Percentiles rank a stretch among this genome's conserved stretches.
Evolutionary conservation across 2,113 vertebrate genomes (phyloP).

Genomic region (Siniperca chuatsi): DNA sequence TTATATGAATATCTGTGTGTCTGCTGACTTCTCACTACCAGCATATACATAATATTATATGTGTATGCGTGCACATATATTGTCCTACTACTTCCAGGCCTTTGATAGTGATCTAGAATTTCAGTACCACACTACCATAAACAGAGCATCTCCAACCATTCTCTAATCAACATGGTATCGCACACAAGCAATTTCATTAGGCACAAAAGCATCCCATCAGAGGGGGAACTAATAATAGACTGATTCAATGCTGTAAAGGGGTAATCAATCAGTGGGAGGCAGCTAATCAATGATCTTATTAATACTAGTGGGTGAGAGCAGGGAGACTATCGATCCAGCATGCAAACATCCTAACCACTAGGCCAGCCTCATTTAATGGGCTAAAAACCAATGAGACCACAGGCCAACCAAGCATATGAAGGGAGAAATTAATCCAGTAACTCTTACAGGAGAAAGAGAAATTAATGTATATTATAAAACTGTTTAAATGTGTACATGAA

Average conservation of each 20-base stretch:
- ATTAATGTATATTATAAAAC: neutral
- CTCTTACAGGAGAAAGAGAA: neutral
- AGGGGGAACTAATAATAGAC: conserved; percentile 75
- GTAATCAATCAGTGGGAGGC: conserved; percentile 80
- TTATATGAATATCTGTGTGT: conserved; percentile 32
- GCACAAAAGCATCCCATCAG: conserved; percentile 56
- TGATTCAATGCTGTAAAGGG: conserved; percentile 65
- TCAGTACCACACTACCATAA: conserved; percentile 1
- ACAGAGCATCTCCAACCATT: neutral
- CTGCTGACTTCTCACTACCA: conserved; percentile 8
- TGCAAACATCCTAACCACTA: conserved; percentile 69
- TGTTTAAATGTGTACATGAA: neutral
- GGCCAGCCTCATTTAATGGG: conserved; percentile 34
- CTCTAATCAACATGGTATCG: conserved; percentile 30
- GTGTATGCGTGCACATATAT: neutral
- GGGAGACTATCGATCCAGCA: conserved; percentile 77
- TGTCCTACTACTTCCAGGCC: neutral
- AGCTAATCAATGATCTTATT: conserved; percentile 84
- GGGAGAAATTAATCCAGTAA: conserved; percentile 21
- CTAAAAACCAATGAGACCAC: conserved; percentile 47
- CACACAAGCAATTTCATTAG: conserved; percentile 64
- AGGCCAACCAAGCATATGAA: conserved; percentile 2
- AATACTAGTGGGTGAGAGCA: conserved; percentile 72
- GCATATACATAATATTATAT: neutral
- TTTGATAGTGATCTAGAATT: conserved; percentile 16